A percentile compares a stretch with the other conserved stretches of the same genome.
Evolutionary conservation across 2,113 vertebrate species (phyloP).

Genomic region (Pao palembangensis): DNA sequence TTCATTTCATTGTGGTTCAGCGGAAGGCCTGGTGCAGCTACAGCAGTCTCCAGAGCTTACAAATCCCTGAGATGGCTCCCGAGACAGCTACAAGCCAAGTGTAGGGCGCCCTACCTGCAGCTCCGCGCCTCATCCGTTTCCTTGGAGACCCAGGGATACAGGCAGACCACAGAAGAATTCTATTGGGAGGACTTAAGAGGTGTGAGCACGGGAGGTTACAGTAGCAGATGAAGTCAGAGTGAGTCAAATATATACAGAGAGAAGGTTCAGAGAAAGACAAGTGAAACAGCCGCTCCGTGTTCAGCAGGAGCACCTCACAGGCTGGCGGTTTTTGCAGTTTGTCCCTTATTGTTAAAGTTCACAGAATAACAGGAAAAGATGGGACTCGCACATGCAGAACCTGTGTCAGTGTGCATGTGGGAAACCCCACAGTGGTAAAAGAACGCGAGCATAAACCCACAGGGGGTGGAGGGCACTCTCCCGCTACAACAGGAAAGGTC

Average conservation of each 20-base stretch:
- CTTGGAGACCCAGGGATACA: conserved; percentile 51
- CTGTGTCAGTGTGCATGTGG: not conserved
- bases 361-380: not conserved
- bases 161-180: conserved; percentile 47
- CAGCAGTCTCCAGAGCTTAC: conserved; percentile 46
- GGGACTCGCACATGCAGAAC: not conserved
- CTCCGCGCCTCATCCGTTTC: conserved; percentile 52
- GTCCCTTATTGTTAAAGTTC: conserved; percentile 28
- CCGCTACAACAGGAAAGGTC: conserved; percentile 64
- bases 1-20: conserved; percentile 18
- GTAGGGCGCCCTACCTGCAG: conserved; percentile 46
- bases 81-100: conserved; percentile 48
- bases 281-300: conserved; percentile 10
- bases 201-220: conserved; percentile 29
- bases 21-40: conserved; percentile 32
- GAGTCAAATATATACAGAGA: conserved; percentile 24
- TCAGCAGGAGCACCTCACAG: conserved; percentile 6
- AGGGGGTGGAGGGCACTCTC: conserved; percentile 36
- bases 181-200: conserved; percentile 59
- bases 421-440: conserved; percentile 17
- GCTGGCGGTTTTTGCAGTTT: not conserved
- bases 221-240: conserved; percentile 35
- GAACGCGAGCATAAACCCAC: conserved; percentile 45
- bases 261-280: conserved; percentile 15
- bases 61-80: conserved; percentile 56